phyloP scores from a whole-genome alignment of 2,888 invertebrate species.

The Dugesia japonica region DNA sequence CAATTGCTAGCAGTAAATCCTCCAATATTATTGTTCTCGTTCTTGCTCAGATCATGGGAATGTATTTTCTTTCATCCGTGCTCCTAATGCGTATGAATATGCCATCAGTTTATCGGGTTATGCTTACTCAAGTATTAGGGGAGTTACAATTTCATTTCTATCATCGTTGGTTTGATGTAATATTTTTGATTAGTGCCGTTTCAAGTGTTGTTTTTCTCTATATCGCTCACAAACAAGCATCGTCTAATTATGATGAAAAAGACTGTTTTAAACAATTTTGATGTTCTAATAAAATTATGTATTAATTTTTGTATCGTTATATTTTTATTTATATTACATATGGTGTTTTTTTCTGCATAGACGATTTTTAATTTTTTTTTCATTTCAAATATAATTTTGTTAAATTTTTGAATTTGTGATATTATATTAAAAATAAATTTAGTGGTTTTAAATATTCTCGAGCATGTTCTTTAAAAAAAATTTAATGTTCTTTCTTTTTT shows the following conservation, averaged over 20 bases:
- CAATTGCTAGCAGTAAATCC: constrained; percentile 91
- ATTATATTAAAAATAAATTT: too few relatives aligned
- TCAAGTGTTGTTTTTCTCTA: constrained; percentile 86
- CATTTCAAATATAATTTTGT: too few relatives aligned
- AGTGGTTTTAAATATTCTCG: too few relatives aligned
- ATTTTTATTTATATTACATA: neutral
- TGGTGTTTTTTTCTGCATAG: neutral
- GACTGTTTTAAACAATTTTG: neutral
- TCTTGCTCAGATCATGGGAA: constrained; percentile 95
- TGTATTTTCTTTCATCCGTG: constrained; percentile 97
- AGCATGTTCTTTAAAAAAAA: too few relatives aligned
- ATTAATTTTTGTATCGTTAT: too few relatives aligned
- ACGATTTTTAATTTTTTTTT: neutral
- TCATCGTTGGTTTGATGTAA: constrained; percentile 98
- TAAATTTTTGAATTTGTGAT: too few relatives aligned
- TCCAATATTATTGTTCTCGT: constrained; percentile 90
- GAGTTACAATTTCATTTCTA: constrained; percentile 96
- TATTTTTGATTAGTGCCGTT: constrained; percentile 84
- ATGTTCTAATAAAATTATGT: neutral
- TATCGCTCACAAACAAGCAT: constrained; percentile 58
- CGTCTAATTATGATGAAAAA: constrained; percentile 4
- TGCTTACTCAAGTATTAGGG: constrained; percentile 76
- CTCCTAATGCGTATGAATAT: constrained; percentile 95
- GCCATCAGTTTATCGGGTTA: constrained; percentile 85
- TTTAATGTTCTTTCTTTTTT: too few relatives aligned